These are phyloP conservation scores for Karalla daura DNA, from an alignment of 2,797 vertebrate species.

Conservation along the genomic window DNA sequence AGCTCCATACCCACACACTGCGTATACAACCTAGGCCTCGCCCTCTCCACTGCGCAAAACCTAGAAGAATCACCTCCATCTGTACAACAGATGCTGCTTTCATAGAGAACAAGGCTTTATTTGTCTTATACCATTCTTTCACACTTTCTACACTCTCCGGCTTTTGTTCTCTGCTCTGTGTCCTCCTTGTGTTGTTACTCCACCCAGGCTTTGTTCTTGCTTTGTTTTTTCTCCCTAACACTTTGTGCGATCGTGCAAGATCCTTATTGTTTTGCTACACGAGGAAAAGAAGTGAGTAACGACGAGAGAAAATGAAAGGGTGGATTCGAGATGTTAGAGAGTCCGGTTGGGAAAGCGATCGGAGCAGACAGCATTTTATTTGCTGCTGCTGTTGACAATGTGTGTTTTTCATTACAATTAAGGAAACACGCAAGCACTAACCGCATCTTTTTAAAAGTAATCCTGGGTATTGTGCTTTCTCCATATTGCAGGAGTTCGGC, in stretches of 20 bases:
- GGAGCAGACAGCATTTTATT: neutral
- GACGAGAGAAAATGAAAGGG: constrained; percentile 11
- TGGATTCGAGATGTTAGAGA: neutral
- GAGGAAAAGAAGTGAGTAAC: constrained; percentile 25
- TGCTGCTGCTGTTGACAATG: constrained; percentile 5
- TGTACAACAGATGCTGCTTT: constrained; percentile 67
- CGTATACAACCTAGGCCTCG: constrained; percentile 24
- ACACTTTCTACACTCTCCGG: constrained; percentile 37
- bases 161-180: constrained; percentile 30
- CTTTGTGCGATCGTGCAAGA: neutral
- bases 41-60: constrained; percentile 17
- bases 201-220: constrained; percentile 16
- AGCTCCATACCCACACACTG: constrained; percentile 11
- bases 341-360: neutral
- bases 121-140: constrained; percentile 53
- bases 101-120: constrained; percentile 56
- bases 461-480: constrained; percentile 22
- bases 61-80: constrained; percentile 61
- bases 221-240: constrained; percentile 1
- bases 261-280: constrained; percentile 15
- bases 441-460: constrained; percentile 12
- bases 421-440: neutral
- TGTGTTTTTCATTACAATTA: constrained; percentile 5
- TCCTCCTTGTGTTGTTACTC: constrained; percentile 3
- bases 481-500: constrained; percentile 26